phyloP scores from a whole-genome alignment of 1,140 invertebrate species.

The Euborellia annulipes region DNA sequence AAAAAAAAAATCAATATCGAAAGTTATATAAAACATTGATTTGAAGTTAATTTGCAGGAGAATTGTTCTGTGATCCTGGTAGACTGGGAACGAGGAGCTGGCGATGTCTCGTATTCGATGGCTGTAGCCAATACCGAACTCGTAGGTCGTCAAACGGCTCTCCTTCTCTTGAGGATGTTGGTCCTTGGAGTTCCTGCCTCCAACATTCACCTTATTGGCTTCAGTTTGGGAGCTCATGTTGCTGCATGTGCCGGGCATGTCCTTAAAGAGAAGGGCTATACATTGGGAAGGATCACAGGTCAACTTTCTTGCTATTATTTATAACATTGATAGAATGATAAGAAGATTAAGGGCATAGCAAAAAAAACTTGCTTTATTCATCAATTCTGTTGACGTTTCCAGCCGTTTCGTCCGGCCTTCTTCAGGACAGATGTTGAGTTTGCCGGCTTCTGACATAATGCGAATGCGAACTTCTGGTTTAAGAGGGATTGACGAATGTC shows the following conservation, averaged over 20 bases:
- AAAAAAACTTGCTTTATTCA: too few species aligned
- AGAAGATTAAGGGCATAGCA: too few species aligned
- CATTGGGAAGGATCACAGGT: slow-evolving; percentile 52
- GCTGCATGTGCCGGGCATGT: slow-evolving; percentile 52
- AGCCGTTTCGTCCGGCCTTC: too few species aligned
- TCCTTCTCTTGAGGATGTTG: slow-evolving; percentile 30
- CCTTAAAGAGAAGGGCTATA: slow-evolving; percentile 33
- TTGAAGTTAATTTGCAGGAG: slow-evolving; percentile 30
- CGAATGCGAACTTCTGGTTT: too few species aligned
- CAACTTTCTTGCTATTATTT: not conserved
- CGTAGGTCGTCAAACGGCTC: slow-evolving; percentile 41
- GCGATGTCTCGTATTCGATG: slow-evolving; percentile 34
- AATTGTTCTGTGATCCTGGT: slow-evolving; percentile 32
- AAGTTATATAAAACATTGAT: too few species aligned
- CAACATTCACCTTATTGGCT: slow-evolving; percentile 53
- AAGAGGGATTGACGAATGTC: too few species aligned
- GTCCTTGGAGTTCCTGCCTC: slow-evolving; percentile 27
- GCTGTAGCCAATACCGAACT: slow-evolving; percentile 47
- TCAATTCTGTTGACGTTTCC: not conserved
- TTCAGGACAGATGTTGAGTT: too few species aligned
- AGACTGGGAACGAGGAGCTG: slow-evolving; percentile 34
- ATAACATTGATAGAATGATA: not conserved
- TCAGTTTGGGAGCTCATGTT: slow-evolving; percentile 62
- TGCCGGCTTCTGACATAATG: too few species aligned
- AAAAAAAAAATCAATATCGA: too few species aligned